phyloP scores from a whole-genome alignment of 64 coral and sea anemone species.

The Porites lutea region DNA sequence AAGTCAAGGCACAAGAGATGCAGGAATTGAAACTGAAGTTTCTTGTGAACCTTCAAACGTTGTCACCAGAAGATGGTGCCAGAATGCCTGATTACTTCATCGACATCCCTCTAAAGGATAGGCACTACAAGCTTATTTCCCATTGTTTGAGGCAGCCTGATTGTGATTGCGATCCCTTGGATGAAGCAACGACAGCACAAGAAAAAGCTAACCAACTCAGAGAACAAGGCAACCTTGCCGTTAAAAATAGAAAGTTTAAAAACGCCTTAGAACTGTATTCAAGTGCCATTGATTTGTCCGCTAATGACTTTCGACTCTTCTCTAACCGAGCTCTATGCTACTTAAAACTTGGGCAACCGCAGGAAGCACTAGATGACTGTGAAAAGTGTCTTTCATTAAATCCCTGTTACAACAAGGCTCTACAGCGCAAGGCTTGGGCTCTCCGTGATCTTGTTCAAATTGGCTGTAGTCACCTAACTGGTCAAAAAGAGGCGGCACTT shows the following conservation, averaged over 20 bases:
- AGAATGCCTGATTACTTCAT: slow-evolving; percentile 35
- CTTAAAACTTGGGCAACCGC: slow-evolving; percentile 54
- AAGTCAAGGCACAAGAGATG: slow-evolving; percentile 70
- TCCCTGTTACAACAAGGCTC: slow-evolving; percentile 57
- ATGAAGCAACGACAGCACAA: background rate
- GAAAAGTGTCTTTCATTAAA: slow-evolving; percentile 71
- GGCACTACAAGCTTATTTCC: slow-evolving; percentile 76
- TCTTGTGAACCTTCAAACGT: slow-evolving; percentile 44
- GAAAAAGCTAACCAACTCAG: slow-evolving; percentile 46
- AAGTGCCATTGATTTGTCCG: slow-evolving; percentile 42
- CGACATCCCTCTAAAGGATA: slow-evolving; percentile 64
- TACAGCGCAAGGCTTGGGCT: slow-evolving; percentile 77
- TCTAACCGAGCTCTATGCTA: slow-evolving; percentile 74
- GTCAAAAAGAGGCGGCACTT: slow-evolving; percentile 12
- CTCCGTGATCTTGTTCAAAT: slow-evolving; percentile 25
- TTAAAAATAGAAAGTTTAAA: slow-evolving; percentile 16
- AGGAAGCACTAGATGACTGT: slow-evolving; percentile 77
- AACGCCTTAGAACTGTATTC: slow-evolving; percentile 59
- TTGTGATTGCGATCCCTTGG: background rate
- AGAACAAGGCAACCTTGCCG: slow-evolving; percentile 72
- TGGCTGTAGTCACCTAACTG: background rate
- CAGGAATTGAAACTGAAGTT: slow-evolving; percentile 71
- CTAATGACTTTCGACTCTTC: slow-evolving; percentile 58
- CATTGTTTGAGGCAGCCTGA: slow-evolving; percentile 52
- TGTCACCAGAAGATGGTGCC: background rate